Base-by-base conservation (phyloP, 2,113 vertebrate species). In the Istiophorus platypterus region DNA sequence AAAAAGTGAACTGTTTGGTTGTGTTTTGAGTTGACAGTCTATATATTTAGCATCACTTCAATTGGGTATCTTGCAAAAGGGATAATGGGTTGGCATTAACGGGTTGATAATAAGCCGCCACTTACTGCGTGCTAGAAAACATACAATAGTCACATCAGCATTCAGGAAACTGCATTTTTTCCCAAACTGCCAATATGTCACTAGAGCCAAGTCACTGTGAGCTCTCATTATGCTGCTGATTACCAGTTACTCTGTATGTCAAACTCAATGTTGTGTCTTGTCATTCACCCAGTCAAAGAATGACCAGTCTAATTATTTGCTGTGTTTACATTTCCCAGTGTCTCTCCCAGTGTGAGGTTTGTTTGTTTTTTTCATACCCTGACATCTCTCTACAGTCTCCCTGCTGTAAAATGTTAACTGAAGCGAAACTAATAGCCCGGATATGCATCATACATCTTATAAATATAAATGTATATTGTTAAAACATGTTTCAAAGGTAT, bases 171-270 rank as follows among this genome's bases (percentile, higher is more conserved):
- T 13, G 66, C 57, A 80, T 63, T 67, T 31, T 71, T 31, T 70
- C 59, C 76, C 62, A 74, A 72, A 84, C 27, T 67, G 69, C 56
- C 49, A 39, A 72, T 72, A 72, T 71, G 41, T 56, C 72, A 82
- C 17, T 37, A 63, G 22, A 86, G 79, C 63, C 58, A 69, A 87
- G 74, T 81, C 82, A 57, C 54, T 70, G 73, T 14, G 10, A 26
- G 41, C 29, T 72, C 75, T 88, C 66, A 84, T 90, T 89, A 88
- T 68, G 72, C 29, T 59, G 67, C 1, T 92, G 78, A 88, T 91
- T 71, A 88, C 86, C 76, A 82, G 76, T 73, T 85, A 82, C 69
- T 85, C 72, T 61, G 70, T 70, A 56, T 71, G 83, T 87, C 90
- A 90, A 80, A 68, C 58, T 76, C 78, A 72, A 88, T 90, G 62